These are phyloP conservation scores for Lepilemur septentrionalis DNA, from an alignment of 2,797 vertebrate genomes.

Conservation along the genomic window DNA sequence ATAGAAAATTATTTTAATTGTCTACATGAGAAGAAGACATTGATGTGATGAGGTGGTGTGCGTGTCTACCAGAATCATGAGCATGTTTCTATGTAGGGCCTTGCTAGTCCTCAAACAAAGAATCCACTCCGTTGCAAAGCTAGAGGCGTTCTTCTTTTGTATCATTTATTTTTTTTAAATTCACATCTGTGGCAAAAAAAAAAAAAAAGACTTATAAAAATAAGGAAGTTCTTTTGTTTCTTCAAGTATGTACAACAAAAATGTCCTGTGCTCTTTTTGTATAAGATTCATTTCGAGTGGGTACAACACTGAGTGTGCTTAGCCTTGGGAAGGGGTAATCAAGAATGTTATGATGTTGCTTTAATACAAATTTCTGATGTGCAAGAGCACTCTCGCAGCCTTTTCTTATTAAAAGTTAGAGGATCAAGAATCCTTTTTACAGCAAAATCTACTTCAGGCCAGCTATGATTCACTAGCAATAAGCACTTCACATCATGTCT, in stretches of 20 bases:
- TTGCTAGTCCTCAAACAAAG: too few relatives aligned
- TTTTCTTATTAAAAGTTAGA: slow-evolving; percentile 54
- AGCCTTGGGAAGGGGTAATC: not conserved
- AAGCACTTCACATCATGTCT: slow-evolving; percentile 53
- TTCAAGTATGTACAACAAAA: not conserved
- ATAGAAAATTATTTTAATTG: not conserved
- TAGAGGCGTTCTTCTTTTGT: not conserved
- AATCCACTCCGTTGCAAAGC: not conserved
- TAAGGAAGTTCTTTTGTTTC: not conserved
- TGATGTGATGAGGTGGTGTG: not conserved
- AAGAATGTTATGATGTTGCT: not conserved
- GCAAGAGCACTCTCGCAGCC: not conserved
- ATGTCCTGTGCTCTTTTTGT: not conserved
- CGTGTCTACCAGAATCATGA: too few relatives aligned
- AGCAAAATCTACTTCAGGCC: slow-evolving; percentile 40
- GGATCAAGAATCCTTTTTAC: slow-evolving; percentile 7
- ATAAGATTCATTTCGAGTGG: not conserved
- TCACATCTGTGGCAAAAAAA: not conserved
- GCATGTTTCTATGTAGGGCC: not conserved
- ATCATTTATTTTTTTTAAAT: not conserved
- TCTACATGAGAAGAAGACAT: not conserved
- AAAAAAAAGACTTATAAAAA: not conserved
- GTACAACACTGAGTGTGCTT: not conserved
- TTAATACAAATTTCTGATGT: not conserved
- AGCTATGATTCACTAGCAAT: slow-evolving; percentile 64